Evolutionary conservation across 2,113 vertebrate genomes (phyloP).

Genomic region (Laticauda laticaudata): DNA sequence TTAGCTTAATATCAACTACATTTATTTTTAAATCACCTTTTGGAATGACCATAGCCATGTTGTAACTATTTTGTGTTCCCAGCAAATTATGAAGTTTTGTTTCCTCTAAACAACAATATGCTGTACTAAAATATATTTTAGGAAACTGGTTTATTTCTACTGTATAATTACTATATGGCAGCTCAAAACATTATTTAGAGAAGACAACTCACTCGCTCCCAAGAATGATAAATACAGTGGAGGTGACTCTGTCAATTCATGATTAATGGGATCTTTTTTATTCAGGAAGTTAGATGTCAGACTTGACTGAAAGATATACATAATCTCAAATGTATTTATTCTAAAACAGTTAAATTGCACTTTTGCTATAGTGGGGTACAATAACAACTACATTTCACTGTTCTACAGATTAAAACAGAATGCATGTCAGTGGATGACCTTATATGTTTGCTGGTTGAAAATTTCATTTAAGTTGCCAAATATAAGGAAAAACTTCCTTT

Average conservation of each 20-base stretch:
- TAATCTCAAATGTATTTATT: slow-evolving; percentile 70
- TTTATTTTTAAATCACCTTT: not conserved
- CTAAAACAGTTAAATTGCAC: slow-evolving; percentile 60
- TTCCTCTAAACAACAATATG: not conserved
- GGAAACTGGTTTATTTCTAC: slow-evolving; percentile 37
- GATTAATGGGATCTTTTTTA: slow-evolving; percentile 68
- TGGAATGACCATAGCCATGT: not conserved
- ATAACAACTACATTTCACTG: slow-evolving; percentile 60
- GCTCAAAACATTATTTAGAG: slow-evolving; percentile 55
- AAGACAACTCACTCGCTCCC: slow-evolving; percentile 49
- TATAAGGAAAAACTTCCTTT: slow-evolving; percentile 4
- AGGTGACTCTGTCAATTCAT: slow-evolving; percentile 52
- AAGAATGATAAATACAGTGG: slow-evolving; percentile 60
- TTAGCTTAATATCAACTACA: not conserved
- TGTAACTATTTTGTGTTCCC: not conserved
- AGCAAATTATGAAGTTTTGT: not conserved
- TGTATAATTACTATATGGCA: slow-evolving; percentile 43
- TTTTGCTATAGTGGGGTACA: slow-evolving; percentile 58
- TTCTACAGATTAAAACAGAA: slow-evolving; percentile 65
- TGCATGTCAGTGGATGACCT: slow-evolving; percentile 63
- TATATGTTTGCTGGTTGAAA: slow-evolving; percentile 51
- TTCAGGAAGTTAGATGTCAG: slow-evolving; percentile 71
- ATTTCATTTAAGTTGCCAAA: slow-evolving; percentile 63
- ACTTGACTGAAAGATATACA: slow-evolving; percentile 65
- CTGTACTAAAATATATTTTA: slow-evolving; percentile 4